phyloP scores from a whole-genome alignment of 2,888 invertebrate species.

The Nephrotoma appendiculata region DNA sequence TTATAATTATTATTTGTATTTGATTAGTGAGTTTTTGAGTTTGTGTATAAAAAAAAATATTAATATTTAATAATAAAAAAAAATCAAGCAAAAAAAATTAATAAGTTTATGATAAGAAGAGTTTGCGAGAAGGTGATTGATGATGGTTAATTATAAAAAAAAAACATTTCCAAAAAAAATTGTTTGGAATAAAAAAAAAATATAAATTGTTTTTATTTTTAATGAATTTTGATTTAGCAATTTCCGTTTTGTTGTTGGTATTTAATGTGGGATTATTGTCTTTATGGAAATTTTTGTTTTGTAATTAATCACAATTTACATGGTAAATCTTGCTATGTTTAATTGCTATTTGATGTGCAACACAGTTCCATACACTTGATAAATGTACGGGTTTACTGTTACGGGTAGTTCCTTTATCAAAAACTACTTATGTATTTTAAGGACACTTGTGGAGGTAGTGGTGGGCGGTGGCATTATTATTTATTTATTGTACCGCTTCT shows the following conservation, averaged over 20 bases:
- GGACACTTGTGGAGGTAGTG: no score
- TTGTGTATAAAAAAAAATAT: background rate
- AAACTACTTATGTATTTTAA: no score
- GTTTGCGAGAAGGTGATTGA: background rate
- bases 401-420: no score
- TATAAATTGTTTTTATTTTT: background rate
- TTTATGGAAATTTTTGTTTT: background rate
- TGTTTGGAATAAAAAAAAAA: background rate
- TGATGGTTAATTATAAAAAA: background rate
- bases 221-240: background rate
- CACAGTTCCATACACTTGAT: no score
- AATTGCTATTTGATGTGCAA: no score
- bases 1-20: background rate
- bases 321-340: background rate
- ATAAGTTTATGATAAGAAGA: background rate
- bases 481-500: no score
- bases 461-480: no score
- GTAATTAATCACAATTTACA: background rate
- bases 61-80: background rate
- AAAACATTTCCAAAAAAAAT: background rate
- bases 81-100: background rate
- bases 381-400: no score
- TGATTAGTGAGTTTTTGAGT: background rate
- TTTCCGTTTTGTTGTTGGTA: background rate
- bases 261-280: background rate